Evolutionary conservation across 2,113 vertebrate genomes (phyloP).

Genomic region (Chlorocebus sabaeus): DNA sequence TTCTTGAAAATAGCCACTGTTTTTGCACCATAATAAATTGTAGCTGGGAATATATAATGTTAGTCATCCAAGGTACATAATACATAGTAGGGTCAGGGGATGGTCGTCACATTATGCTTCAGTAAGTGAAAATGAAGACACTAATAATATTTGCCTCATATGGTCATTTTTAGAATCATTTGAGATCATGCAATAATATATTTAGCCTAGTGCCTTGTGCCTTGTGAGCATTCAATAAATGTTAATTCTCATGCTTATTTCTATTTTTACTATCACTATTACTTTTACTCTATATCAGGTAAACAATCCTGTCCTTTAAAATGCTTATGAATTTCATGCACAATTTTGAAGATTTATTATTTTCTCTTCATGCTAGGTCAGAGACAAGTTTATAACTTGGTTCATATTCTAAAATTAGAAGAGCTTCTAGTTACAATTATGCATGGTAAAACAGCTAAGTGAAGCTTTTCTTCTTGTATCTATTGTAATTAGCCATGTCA

Average conservation of each 20-base stretch:
- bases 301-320: neutral
- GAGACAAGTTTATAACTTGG: neutral
- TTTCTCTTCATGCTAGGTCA: neutral
- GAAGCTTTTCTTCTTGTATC: neutral
- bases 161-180: neutral
- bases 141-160: neutral
- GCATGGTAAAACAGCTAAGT: neutral
- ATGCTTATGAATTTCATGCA: constrained; percentile 12
- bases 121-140: neutral
- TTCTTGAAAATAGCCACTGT: neutral
- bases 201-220: neutral
- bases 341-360: neutral
- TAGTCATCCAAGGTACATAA: neutral
- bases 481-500: neutral
- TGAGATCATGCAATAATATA: neutral
- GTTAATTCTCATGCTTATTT: neutral
- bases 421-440: neutral
- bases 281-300: neutral
- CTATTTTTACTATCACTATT: neutral
- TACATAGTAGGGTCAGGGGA: neutral
- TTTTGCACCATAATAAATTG: neutral
- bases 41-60: neutral
- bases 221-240: neutral
- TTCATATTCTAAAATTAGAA: neutral
- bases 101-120: neutral